These are phyloP conservation scores for Orthonyx spaldingii DNA, from an alignment of 2,113 vertebrate species.

Conservation along the genomic window DNA sequence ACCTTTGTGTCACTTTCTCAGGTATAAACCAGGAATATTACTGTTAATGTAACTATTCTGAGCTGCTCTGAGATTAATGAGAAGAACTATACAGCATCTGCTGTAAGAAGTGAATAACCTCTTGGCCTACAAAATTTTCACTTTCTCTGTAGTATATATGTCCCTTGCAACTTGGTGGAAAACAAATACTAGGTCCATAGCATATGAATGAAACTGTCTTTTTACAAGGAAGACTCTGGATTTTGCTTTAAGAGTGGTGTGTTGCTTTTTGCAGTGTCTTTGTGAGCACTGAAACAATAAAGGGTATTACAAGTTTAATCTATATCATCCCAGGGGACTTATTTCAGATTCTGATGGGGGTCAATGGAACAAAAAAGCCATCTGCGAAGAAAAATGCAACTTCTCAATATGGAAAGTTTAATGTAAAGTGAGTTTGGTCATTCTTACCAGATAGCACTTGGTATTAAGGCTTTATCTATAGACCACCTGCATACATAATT, in stretches of 20 bases:
- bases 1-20: not conserved
- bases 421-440: not conserved
- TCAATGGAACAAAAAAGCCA: constrained; percentile 49
- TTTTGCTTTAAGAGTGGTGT: not conserved
- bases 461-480: not conserved
- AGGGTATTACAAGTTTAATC: constrained; percentile 22
- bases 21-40: not conserved
- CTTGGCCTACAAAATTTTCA: not conserved
- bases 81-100: not conserved
- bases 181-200: not conserved
- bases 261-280: not conserved
- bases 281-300: constrained; percentile 23
- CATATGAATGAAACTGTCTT: not conserved
- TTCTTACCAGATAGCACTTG: not conserved
- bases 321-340: not conserved
- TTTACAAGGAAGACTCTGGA: not conserved
- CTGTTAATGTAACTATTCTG: not conserved
- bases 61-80: not conserved
- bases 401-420: constrained; percentile 5
- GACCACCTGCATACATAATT: not conserved
- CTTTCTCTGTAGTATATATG: not conserved
- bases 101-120: not conserved
- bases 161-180: not conserved
- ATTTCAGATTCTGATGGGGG: constrained; percentile 46
- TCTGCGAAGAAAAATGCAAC: constrained; percentile 2